A percentile compares a stretch with the other conserved stretches of the same genome.
Evolutionary conservation across 2,888 invertebrate species (phyloP).

Genomic region (Melinaea menophilus): DNA sequence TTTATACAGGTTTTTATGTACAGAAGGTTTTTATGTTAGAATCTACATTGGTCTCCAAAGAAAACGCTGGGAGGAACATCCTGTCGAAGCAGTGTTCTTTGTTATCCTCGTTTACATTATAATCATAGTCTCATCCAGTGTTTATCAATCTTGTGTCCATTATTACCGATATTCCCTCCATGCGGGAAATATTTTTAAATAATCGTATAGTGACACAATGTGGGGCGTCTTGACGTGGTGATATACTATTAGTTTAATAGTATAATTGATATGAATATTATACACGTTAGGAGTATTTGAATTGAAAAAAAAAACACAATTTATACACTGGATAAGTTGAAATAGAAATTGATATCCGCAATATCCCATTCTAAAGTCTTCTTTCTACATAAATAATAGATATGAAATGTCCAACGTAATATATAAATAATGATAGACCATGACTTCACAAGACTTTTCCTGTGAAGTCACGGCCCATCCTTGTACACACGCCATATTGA

Average conservation of each 20-base stretch:
- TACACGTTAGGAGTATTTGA: background rate
- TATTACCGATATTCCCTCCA: conserved; percentile 34
- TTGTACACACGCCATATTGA: conserved; percentile 15
- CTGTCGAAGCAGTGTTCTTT: no score
- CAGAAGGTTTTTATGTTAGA: no score
- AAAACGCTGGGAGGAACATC: no score
- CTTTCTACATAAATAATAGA: no score
- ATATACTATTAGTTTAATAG: conserved; percentile 27
- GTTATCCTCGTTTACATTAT: background rate
- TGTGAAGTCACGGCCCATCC: conserved; percentile 15
- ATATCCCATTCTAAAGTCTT: no score
- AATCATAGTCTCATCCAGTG: conserved; percentile 29
- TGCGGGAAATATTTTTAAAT: conserved; percentile 59
- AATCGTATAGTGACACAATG: conserved; percentile 49
- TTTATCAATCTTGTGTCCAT: conserved; percentile 21
- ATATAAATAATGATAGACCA: no score
- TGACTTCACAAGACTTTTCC: no score
- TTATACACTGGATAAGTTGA: no score
- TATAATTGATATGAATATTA: background rate
- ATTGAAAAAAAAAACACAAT: no score
- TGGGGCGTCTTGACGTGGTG: conserved; percentile 23
- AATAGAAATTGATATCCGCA: no score
- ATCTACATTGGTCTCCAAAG: background rate
- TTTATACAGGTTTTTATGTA: background rate
- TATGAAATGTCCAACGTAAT: no score